Percentiles rank a stretch among this genome's conserved stretches.
Evolutionary conservation across 2,888 invertebrate genomes (phyloP).

Genomic region (Tenodera sinensis): DNA sequence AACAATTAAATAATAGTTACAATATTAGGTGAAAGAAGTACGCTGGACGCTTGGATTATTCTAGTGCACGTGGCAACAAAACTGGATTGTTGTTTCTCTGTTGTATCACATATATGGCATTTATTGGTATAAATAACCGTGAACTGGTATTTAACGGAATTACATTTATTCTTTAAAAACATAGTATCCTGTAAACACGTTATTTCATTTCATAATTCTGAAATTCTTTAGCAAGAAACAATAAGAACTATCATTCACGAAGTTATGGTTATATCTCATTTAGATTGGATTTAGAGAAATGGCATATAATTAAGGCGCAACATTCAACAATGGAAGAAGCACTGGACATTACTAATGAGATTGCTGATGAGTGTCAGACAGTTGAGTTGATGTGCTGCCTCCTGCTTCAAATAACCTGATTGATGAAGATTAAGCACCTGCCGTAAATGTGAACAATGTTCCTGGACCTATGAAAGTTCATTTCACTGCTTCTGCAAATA

Average conservation of each 20-base stretch:
- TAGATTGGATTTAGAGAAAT: neutral
- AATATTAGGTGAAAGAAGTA: neutral
- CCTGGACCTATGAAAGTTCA: neutral
- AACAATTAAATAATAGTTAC: too few species aligned
- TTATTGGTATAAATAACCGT: too few species aligned
- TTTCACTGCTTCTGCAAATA: neutral
- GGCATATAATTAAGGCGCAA: neutral
- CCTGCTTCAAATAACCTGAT: neutral
- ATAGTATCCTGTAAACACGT: neutral
- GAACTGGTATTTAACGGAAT: neutral
- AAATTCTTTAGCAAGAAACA: neutral
- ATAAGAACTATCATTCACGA: too few species aligned
- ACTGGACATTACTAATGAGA: neutral
- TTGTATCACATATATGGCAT: neutral
- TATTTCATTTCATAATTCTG: neutral
- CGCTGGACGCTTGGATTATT: neutral
- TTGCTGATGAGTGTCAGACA: neutral
- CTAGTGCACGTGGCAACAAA: neutral
- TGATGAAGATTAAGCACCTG: neutral
- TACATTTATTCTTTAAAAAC: neutral
- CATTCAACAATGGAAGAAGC: neutral
- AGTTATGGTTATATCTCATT: too few species aligned
- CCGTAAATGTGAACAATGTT: neutral
- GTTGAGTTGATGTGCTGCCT: neutral
- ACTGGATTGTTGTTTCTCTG: neutral